A percentile compares a stretch with the other conserved stretches of the same genome.
These are phyloP conservation scores for Podotricha telesiphe DNA, from an alignment of 2,888 invertebrate species.

Conservation along the genomic window DNA sequence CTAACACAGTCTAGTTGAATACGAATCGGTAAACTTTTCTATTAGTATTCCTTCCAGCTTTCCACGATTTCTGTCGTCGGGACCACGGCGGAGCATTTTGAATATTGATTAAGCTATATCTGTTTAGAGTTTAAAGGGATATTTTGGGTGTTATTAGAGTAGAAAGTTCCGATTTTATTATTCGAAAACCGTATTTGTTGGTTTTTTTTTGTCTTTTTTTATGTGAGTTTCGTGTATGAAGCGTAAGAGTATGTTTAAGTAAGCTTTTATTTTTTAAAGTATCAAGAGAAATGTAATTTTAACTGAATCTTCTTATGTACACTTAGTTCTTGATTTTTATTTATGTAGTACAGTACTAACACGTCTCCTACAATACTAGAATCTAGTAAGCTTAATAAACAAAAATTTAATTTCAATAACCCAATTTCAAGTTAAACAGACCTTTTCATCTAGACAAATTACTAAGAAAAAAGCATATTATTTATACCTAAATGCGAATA, in stretches of 20 bases:
- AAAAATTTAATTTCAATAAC: no score
- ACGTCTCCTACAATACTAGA: no score
- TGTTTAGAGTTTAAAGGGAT: constrained; percentile 45
- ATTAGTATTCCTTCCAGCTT: constrained; percentile 70
- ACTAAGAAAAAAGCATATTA: no score
- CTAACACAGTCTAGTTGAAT: constrained; percentile 65
- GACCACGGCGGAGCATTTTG: constrained; percentile 67
- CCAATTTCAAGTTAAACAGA: no score
- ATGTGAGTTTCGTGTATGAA: constrained; percentile 4
- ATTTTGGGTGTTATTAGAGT: constrained; percentile 52
- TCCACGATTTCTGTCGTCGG: constrained; percentile 78
- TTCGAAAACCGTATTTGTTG: constrained; percentile 44
- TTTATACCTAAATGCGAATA: neutral
- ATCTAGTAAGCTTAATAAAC: no score
- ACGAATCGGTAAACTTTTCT: constrained; percentile 62
- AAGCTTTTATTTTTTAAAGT: no score
- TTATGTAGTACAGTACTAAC: no score
- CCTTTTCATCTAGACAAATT: neutral
- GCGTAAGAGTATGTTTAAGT: neutral
- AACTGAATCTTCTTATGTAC: no score
- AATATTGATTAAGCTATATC: constrained; percentile 71
- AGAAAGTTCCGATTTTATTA: constrained; percentile 62
- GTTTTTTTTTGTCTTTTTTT: constrained; percentile 30
- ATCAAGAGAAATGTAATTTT: no score
- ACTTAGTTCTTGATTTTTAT: no score